Conservation (phyloP, 2,113 vertebrate species). For the Puma concolor region DNA sequence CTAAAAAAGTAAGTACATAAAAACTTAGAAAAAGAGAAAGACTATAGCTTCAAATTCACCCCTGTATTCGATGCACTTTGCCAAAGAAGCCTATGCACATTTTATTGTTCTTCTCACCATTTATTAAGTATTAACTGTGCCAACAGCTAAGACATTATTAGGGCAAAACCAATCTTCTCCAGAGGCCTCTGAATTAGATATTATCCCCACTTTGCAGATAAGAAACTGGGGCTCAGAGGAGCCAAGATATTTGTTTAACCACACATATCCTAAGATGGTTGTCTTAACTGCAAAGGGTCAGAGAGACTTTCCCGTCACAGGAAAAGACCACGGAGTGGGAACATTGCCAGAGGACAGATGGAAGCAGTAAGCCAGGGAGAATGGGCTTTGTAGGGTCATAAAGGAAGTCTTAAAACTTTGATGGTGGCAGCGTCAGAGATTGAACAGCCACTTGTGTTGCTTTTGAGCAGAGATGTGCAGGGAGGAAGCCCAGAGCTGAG, state of each 20-base stretch:
- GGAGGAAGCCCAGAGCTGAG: background rate
- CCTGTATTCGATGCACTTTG: background rate
- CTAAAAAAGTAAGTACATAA: too few relatives aligned
- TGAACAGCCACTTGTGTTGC: background rate
- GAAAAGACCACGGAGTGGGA: background rate
- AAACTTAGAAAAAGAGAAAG: too few relatives aligned
- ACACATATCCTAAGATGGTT: background rate
- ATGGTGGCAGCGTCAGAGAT: background rate
- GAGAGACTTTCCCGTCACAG: background rate
- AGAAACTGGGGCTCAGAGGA: background rate
- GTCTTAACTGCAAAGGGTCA: background rate
- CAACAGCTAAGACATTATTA: background rate
- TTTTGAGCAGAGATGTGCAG: too few relatives aligned
- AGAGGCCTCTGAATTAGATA: too few relatives aligned
- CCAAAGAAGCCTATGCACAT: background rate
- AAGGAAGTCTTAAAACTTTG: background rate
- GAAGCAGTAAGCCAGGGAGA: background rate
- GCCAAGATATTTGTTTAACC: background rate
- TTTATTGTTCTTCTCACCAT: background rate
- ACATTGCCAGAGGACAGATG: background rate
- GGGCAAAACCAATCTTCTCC: too few relatives aligned
- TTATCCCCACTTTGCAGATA: background rate
- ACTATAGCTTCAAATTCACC: background rate
- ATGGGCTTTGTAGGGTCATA: background rate
- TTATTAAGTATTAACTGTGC: background rate